Conservation (phyloP, 2,888 invertebrate genomes). For the Ypsolopha scabrella region DNA sequence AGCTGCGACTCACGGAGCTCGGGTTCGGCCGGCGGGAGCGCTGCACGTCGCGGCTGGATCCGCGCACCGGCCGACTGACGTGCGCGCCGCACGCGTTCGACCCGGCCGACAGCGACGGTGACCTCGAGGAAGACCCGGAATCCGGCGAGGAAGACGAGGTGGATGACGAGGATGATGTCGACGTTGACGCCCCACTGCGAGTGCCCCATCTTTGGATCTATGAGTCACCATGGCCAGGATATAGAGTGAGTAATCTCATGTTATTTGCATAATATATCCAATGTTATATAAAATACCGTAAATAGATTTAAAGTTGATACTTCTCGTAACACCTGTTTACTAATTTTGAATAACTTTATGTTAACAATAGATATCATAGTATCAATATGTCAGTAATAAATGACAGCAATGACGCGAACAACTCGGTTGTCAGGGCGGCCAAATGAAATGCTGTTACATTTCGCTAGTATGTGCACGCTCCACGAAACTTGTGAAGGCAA, state of each 20-base stretch:
- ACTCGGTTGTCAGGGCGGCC: too few relatives aligned
- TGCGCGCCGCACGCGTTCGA: constrained; percentile 33
- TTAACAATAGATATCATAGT: too few relatives aligned
- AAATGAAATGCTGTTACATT: too few relatives aligned
- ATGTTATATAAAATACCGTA: too few relatives aligned
- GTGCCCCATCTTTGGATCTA: constrained; percentile 70
- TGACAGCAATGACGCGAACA: too few relatives aligned
- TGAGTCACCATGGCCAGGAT: constrained; percentile 80
- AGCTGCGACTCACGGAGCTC: constrained; percentile 76
- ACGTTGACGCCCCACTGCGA: constrained; percentile 42
- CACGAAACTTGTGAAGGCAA: too few relatives aligned
- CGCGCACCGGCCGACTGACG: constrained; percentile 75
- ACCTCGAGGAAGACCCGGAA: constrained; percentile 9
- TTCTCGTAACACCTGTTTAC: too few relatives aligned
- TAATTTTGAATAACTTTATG: too few relatives aligned
- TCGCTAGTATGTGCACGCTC: too few relatives aligned
- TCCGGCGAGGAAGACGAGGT: constrained; percentile 16
- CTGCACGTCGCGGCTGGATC: constrained; percentile 79
- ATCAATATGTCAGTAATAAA: too few relatives aligned
- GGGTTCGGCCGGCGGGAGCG: constrained; percentile 73
- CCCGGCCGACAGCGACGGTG: constrained; percentile 12
- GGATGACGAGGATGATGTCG: constrained; percentile 18
- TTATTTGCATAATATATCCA: too few relatives aligned
- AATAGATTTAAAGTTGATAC: too few relatives aligned
- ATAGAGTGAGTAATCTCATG: constrained; percentile 40